Conservation (phyloP, 1,140 invertebrate species). For the Rhyacophila brunnea region DNA sequence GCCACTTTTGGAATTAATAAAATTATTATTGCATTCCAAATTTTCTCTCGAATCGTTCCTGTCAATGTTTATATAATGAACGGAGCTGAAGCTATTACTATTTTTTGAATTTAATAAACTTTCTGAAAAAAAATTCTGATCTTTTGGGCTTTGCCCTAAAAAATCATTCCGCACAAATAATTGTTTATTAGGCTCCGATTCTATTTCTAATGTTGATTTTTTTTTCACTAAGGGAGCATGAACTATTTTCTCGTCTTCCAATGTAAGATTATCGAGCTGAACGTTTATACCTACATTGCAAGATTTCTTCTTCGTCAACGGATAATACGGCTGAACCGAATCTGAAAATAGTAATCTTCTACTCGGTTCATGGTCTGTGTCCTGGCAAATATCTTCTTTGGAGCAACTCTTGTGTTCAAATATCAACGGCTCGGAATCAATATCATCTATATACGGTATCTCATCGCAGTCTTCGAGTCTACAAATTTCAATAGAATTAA, state of each 20-base stretch:
- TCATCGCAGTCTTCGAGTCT: slow-evolving; percentile 25
- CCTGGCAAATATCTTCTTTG: slow-evolving; percentile 20
- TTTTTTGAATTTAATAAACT: slow-evolving; percentile 13
- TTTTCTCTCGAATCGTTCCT: background rate
- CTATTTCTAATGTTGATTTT: background rate
- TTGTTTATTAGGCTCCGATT: background rate
- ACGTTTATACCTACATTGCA: slow-evolving; percentile 23
- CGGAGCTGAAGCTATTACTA: slow-evolving; percentile 2
- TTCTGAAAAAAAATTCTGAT: slow-evolving; percentile 28
- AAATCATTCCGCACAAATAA: slow-evolving; percentile 9
- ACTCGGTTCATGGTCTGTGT: slow-evolving; percentile 9
- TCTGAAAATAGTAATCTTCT: slow-evolving; percentile 21
- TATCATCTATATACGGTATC: slow-evolving; percentile 54
- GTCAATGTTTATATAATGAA: slow-evolving; percentile 10
- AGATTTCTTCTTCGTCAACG: slow-evolving; percentile 11
- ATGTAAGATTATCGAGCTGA: background rate
- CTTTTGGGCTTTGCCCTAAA: slow-evolving; percentile 20
- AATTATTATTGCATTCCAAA: slow-evolving; percentile 5
- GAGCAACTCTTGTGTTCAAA: slow-evolving; percentile 43
- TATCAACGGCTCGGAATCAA: slow-evolving; percentile 48
- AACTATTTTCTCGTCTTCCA: background rate
- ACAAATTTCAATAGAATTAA: slow-evolving; percentile 11
- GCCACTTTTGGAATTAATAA: background rate
- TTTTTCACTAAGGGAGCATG: too few species aligned
- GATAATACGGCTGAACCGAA: background rate